These are phyloP conservation scores for Zaprionus ghesquierei DNA, from an alignment of 1,140 invertebrate species.

Conservation along the genomic window DNA sequence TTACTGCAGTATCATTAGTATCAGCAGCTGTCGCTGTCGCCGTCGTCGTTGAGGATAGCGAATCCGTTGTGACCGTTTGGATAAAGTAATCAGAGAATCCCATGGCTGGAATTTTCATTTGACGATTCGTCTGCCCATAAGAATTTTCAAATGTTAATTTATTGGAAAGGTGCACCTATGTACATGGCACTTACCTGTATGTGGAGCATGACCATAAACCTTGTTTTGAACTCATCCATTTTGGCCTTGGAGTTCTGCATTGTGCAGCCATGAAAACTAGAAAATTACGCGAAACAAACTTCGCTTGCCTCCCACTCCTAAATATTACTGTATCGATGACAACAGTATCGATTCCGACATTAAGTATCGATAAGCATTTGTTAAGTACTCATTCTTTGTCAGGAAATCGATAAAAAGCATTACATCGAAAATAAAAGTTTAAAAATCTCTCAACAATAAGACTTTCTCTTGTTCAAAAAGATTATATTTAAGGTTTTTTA, in stretches of 20 bases:
- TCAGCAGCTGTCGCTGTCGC: background rate
- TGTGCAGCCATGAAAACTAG: conserved; percentile 62
- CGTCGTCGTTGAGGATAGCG: conserved; percentile 22
- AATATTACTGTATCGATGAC: conserved; percentile 7
- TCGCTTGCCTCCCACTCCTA: conserved; percentile 28
- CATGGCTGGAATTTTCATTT: conserved; percentile 84
- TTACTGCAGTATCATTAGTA: conserved; percentile 20
- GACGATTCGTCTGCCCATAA: conserved; percentile 70
- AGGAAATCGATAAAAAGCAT: background rate
- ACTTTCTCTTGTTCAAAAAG: too few species aligned
- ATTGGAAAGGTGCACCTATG: background rate
- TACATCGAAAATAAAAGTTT: too few species aligned
- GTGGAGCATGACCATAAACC: conserved; percentile 84
- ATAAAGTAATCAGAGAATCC: conserved; percentile 84
- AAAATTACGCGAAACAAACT: conserved; percentile 45
- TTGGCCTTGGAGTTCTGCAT: conserved; percentile 80
- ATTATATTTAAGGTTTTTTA: background rate
- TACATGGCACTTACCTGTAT: conserved; percentile 83
- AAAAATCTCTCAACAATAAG: background rate
- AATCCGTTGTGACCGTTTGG: conserved; percentile 65
- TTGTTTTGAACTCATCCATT: conserved; percentile 85
- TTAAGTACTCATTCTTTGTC: too few species aligned
- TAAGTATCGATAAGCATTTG: background rate
- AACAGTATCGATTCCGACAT: background rate
- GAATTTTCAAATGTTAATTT: conserved; percentile 17